Evolutionary conservation across 1,140 invertebrate species (phyloP).

Genomic region (Drosophila athabasca): DNA sequence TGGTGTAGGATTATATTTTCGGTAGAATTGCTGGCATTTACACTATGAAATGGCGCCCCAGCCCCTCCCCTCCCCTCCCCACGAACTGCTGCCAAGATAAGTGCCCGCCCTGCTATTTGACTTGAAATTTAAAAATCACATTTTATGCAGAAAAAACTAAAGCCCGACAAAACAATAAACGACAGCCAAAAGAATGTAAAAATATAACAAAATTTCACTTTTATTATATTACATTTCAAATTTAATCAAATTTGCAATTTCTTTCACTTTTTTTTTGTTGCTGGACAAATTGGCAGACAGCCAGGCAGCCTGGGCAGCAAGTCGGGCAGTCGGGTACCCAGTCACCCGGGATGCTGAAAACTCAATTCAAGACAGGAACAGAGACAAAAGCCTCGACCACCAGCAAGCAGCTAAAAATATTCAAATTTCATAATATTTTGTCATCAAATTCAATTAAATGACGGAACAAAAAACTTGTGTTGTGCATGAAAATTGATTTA

Average conservation of each 20-base stretch:
- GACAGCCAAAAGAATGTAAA: conserved; percentile 19
- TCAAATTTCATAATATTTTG: conserved; percentile 47
- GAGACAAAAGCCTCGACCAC: conserved; percentile 12
- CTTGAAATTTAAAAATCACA: not conserved
- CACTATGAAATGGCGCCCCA: not conserved
- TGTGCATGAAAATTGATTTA: conserved; percentile 16
- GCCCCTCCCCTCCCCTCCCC: no score
- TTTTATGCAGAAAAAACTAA: conserved; percentile 22
- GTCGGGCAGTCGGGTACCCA: no score
- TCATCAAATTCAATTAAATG: conserved; percentile 74
- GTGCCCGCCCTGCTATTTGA: no score
- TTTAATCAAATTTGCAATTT: conserved; percentile 56
- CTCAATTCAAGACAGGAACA: conserved; percentile 32
- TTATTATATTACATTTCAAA: conserved; percentile 63
- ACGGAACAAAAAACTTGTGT: conserved; percentile 29
- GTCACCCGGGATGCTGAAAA: no score
- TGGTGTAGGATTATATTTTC: not conserved
- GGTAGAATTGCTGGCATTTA: not conserved
- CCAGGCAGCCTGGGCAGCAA: no score
- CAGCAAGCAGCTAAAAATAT: conserved; percentile 16
- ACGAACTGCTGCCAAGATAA: no score
- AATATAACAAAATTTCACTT: conserved; percentile 41
- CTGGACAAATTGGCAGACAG: conserved; percentile 41
- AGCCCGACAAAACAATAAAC: conserved; percentile 3
- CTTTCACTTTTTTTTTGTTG: no score